phyloP scores from a whole-genome alignment of 1,140 invertebrate genomes.

The Sitodiplosis mosellana region DNA sequence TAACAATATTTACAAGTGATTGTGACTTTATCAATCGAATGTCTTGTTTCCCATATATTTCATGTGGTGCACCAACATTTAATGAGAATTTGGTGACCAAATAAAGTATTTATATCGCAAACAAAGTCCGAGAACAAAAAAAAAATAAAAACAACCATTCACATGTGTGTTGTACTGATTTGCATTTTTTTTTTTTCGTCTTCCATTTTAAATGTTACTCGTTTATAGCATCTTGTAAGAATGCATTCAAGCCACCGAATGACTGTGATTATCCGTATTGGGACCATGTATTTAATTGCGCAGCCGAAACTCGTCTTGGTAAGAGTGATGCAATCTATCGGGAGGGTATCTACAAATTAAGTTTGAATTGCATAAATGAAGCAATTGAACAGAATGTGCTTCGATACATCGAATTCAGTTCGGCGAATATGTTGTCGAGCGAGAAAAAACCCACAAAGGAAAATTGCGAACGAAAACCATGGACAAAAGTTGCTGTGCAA shows the following conservation, averaged over 20 bases:
- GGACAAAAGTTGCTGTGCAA: conserved; percentile 65
- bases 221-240: conserved; percentile 51
- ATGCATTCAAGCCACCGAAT: conserved; percentile 42
- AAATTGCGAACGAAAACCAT: conserved; percentile 53
- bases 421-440: conserved; percentile 57
- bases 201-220: conserved; percentile 3
- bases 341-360: conserved; percentile 72
- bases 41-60: no score
- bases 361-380: conserved; percentile 61
- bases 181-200: no score
- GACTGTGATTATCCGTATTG: conserved; percentile 31
- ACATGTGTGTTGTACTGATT: no score
- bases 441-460: conserved; percentile 66
- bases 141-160: no score
- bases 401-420: conserved; percentile 67
- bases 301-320: conserved; percentile 72
- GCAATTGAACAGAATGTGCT: conserved; percentile 47
- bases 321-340: conserved; percentile 77
- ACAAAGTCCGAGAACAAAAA: no score
- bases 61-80: no score
- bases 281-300: conserved; percentile 74
- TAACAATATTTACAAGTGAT: background rate
- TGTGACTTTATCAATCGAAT: no score
- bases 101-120: no score
- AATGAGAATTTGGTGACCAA: no score